These are phyloP conservation scores for Baronia brevicornis DNA, from an alignment of 2,888 invertebrate species.

Conservation along the genomic window DNA sequence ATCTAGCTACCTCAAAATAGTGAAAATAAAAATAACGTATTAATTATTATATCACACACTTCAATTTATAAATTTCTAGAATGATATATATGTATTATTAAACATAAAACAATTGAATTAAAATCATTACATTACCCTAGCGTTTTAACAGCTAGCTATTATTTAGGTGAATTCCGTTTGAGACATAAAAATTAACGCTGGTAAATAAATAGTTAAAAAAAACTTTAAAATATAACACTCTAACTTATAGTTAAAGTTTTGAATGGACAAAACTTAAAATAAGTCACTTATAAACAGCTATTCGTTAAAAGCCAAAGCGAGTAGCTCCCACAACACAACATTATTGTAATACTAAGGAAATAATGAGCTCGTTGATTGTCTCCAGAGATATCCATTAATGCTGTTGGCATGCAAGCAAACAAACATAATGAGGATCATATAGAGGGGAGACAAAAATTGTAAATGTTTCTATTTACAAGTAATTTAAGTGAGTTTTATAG, in stretches of 20 bases:
- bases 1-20: constrained; percentile 65
- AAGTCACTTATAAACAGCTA: constrained; percentile 61
- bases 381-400: constrained; percentile 53
- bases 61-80: constrained; percentile 54
- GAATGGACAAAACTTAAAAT: constrained; percentile 73
- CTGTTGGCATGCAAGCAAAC: constrained; percentile 61
- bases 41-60: constrained; percentile 61
- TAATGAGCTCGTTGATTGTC: constrained; percentile 33
- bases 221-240: constrained; percentile 58
- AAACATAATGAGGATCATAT: constrained; percentile 58
- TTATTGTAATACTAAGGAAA: constrained; percentile 24
- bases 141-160: constrained; percentile 37
- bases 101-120: constrained; percentile 38
- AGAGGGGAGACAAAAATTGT: constrained; percentile 50
- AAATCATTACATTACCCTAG: constrained; percentile 46
- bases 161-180: constrained; percentile 42
- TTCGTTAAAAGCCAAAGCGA: constrained; percentile 36
- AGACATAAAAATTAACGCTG: constrained; percentile 48
- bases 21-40: constrained; percentile 45
- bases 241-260: constrained; percentile 76
- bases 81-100: constrained; percentile 37
- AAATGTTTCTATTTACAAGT: constrained; percentile 49
- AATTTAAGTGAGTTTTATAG: constrained; percentile 28
- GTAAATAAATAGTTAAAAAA: constrained; percentile 62
- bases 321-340: constrained; percentile 30